These are phyloP conservation scores for Platalea minor DNA, from an alignment of 2,797 vertebrate species.

Conservation along the genomic window DNA sequence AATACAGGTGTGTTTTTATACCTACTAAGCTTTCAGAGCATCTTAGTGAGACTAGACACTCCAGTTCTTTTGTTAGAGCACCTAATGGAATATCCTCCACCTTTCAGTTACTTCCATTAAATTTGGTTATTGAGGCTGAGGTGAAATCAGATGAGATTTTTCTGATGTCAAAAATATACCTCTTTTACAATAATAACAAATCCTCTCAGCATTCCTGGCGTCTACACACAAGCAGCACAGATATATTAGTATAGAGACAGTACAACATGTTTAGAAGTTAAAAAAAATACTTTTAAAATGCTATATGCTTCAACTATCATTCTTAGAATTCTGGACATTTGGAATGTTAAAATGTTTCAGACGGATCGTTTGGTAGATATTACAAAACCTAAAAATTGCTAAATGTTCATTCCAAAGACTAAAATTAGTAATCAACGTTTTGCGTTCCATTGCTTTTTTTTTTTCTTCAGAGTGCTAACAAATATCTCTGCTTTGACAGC, in stretches of 20 bases:
- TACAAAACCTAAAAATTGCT: not conserved
- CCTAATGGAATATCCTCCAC: not conserved
- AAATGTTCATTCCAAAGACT: not conserved
- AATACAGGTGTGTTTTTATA: not conserved
- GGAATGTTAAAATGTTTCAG: not conserved
- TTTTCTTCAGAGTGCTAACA: not conserved
- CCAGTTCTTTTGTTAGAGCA: not conserved
- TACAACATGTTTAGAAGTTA: not conserved
- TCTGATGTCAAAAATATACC: not conserved
- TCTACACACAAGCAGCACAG: not conserved
- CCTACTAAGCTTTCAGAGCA: not conserved
- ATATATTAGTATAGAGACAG: not conserved
- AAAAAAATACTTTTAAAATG: not conserved
- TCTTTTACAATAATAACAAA: not conserved
- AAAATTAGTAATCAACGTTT: not conserved
- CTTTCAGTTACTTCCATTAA: not conserved
- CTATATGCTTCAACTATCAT: not conserved
- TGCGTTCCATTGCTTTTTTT: not conserved
- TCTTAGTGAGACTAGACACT: not conserved
- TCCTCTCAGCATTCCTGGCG: not conserved
- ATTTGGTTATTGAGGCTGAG: not conserved
- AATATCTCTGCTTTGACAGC: not conserved
- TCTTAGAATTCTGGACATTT: not conserved
- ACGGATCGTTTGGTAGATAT: not conserved
- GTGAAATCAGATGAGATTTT: not conserved